A percentile compares a stretch with the other conserved stretches of the same genome.
Conservation (phyloP, 92 coral and sea anemone genomes). For the Phymanthus crucifer region DNA sequence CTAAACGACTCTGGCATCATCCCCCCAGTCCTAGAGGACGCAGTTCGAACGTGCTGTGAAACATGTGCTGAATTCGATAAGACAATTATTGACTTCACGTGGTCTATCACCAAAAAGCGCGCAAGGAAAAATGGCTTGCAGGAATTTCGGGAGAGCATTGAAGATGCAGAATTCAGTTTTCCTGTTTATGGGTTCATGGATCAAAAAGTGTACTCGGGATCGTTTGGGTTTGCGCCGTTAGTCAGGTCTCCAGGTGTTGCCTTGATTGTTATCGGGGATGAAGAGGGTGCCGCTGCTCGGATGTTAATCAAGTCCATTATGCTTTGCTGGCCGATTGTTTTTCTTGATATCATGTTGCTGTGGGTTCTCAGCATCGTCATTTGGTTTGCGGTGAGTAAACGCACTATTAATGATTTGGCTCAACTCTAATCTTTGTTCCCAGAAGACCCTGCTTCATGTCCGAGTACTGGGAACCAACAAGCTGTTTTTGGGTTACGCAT, state of each 20-base stretch:
- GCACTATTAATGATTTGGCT: too few species aligned
- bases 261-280: constrained; percentile 82
- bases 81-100: constrained; percentile 52
- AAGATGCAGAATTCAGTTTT: constrained; percentile 76
- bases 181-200: constrained; percentile 90
- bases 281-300: constrained; percentile 72
- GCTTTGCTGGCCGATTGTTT: constrained; percentile 82
- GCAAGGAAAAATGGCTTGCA: constrained; percentile 74
- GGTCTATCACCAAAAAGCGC: constrained; percentile 30
- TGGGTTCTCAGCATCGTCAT: constrained; percentile 78
- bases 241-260: constrained; percentile 91
- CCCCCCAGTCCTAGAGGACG: constrained; percentile 66
- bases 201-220: constrained; percentile 62
- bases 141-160: constrained; percentile 58
- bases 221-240: constrained; percentile 83
- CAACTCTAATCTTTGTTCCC: too few species aligned
- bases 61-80: constrained; percentile 65
- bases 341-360: constrained; percentile 67
- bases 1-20: constrained; percentile 77
- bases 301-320: constrained; percentile 68
- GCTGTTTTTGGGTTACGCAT: too few species aligned
- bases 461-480: too few species aligned
- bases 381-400: constrained; percentile 83
- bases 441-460: too few species aligned
- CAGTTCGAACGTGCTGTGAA: constrained; percentile 73